These are phyloP conservation scores for Porites cylindrica DNA, from an alignment of 92 coral and sea anemone genomes.

Conservation along the genomic window DNA sequence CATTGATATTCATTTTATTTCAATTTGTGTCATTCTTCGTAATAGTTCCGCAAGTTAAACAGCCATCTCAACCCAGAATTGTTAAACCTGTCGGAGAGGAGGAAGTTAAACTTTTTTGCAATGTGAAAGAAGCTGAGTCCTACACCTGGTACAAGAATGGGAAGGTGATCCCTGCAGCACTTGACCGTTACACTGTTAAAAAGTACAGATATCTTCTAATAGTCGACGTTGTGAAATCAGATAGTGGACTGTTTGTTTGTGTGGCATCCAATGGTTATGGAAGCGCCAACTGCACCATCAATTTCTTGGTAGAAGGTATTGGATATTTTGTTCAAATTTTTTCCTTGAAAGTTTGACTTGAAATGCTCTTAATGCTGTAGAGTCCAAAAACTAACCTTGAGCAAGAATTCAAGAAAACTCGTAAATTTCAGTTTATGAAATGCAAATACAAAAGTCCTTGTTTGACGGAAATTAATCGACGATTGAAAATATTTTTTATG, in stretches of 20 bases:
- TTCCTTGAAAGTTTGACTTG: neutral
- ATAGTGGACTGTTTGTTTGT: slow-evolving; percentile 64
- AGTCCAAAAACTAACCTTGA: too few relatives aligned
- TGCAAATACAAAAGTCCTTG: too few relatives aligned
- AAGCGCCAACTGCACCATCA: slow-evolving; percentile 22
- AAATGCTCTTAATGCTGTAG: neutral
- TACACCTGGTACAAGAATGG: slow-evolving; percentile 69
- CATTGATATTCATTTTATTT: neutral
- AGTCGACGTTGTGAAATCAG: slow-evolving; percentile 44
- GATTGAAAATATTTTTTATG: too few relatives aligned
- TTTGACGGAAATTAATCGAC: too few relatives aligned
- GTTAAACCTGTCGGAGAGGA: slow-evolving; percentile 53
- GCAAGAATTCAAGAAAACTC: too few relatives aligned
- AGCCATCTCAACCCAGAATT: slow-evolving; percentile 12
- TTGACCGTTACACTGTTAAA: slow-evolving; percentile 29
- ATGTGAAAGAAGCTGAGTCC: slow-evolving; percentile 28
- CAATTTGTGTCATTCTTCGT: neutral
- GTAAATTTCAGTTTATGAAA: too few relatives aligned
- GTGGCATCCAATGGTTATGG: slow-evolving; percentile 54
- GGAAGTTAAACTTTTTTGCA: slow-evolving; percentile 51
- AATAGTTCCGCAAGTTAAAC: slow-evolving; percentile 43
- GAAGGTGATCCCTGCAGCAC: neutral
- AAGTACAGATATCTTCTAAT: slow-evolving; percentile 52
- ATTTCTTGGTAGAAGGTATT: slow-evolving; percentile 57
- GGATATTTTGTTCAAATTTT: neutral